Base-by-base conservation (phyloP, 1,140 invertebrate genomes). In the Teleopsis dalmanni region DNA sequence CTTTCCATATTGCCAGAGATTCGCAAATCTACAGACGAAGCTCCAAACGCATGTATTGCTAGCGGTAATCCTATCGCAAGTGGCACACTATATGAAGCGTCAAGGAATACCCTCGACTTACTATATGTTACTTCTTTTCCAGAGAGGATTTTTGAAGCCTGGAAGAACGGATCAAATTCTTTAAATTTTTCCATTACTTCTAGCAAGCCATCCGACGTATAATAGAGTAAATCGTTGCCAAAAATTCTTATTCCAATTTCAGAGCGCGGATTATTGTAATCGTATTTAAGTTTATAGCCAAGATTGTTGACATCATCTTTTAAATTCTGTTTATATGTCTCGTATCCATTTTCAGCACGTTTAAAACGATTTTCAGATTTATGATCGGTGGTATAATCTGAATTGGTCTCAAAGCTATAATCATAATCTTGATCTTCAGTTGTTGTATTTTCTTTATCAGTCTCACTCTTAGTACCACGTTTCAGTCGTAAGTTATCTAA, bases 1-100 rank as follows among this genome's bases (percentile, higher is more conserved):
- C 69, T 70, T 54, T 72, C 75, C 7, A 88, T 65, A 9, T 78
- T 79, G 0, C 85, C 85, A 0, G 79, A 81, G 54, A 90, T 78
- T 57, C 88, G 85, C 1, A 95, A 74, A 57, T 89, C 86, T 10
- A 92, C 78, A 13, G 87, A 85, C 10, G 87, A 84, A 3, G 91
- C 90, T 22, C 89, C 92, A 63, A 91, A 82, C 0, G 90, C 76
- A 51, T 85, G 85, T 47, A 96, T 76, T 25, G 83, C 84, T 19
- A 97, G 69, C 0, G 93, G 91, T 16, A 97, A 65, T 11, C 94
- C 94, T 38, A 81, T 77, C 3, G 81, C 81, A n/a, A 85, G 87
- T 0, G 93, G 88, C 4, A 93, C 79, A 7, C 87, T 83, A 59
- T 91, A 89, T 8, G 83, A 85, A 4, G 82, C 86, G 69, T 95